Conservation (phyloP, 1,140 invertebrate genomes). For the Pogonognathellus flavescens region DNA sequence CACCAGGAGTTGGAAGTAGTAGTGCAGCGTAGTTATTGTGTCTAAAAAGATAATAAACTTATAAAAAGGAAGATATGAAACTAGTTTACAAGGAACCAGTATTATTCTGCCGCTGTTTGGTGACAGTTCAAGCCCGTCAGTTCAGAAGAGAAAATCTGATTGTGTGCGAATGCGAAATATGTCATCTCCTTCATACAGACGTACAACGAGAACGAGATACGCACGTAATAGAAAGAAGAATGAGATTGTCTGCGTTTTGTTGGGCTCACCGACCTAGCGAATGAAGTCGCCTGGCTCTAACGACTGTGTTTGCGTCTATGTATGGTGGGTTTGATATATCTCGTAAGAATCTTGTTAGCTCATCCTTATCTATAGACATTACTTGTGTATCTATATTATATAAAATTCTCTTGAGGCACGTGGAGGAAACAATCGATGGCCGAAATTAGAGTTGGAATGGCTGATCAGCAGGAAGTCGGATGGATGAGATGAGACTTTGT, state of each 20-base stretch:
- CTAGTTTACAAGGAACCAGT: slow-evolving; percentile 8
- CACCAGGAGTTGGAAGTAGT: not conserved
- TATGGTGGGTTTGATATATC: not conserved
- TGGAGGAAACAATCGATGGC: slow-evolving; percentile 54
- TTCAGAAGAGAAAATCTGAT: too few relatives aligned
- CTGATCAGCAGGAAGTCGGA: slow-evolving; percentile 53
- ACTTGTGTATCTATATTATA: slow-evolving; percentile 9
- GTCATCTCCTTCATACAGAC: not conserved
- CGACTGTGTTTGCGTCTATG: not conserved
- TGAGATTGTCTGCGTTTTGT: not conserved
- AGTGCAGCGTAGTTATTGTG: not conserved
- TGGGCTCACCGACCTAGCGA: not conserved
- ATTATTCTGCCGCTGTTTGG: not conserved
- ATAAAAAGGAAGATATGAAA: slow-evolving; percentile 28
- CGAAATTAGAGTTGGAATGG: slow-evolving; percentile 52
- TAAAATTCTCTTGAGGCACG: slow-evolving; percentile 43
- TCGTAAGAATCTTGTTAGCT: not conserved
- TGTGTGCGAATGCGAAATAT: not conserved
- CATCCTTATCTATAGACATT: not conserved
- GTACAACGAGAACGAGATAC: not conserved
- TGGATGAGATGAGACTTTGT: slow-evolving; percentile 52
- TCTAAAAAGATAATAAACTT: slow-evolving; percentile 17
- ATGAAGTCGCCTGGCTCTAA: not conserved
- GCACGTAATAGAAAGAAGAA: slow-evolving; percentile 15
- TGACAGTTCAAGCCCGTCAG: not conserved